A percentile compares a stretch with the other conserved stretches of the same genome.
phyloP scores from a whole-genome alignment of 2,888 invertebrate species.

The Calameuta idolon region DNA sequence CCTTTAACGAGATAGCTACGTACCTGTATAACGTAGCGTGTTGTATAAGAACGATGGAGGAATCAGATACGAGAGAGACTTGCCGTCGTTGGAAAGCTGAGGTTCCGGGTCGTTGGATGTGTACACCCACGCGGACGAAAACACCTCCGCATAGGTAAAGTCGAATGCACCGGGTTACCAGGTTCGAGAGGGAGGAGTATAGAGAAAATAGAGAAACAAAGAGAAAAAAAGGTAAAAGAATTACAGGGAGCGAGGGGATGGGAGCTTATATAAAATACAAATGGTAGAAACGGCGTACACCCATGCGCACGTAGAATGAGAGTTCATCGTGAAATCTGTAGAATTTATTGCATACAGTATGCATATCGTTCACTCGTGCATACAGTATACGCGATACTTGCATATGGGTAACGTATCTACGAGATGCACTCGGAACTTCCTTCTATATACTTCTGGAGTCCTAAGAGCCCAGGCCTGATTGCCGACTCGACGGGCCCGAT shows the following conservation, averaged over 20 bases:
- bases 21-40: neutral
- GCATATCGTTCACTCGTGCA: neutral
- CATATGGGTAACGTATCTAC: neutral
- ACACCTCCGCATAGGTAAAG: conserved; percentile 32
- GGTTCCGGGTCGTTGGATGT: conserved; percentile 56
- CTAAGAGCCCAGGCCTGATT: conserved; percentile 48
- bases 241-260: conserved; percentile 21
- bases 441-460: neutral
- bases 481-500: conserved; percentile 43
- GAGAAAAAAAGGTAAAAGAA: neutral
- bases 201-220: neutral
- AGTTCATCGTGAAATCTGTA: neutral
- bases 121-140: conserved; percentile 50
- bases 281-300: neutral
- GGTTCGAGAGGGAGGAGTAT: conserved; percentile 36
- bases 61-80: conserved; percentile 43
- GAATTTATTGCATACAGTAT: neutral
- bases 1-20: neutral
- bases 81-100: conserved; percentile 40
- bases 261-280: conserved; percentile 7
- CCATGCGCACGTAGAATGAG: neutral
- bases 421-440: neutral
- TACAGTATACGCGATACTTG: neutral
- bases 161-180: conserved; percentile 42
- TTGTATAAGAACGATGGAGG: conserved; percentile 12